Evolutionary conservation across 1,140 invertebrate species (phyloP), one percentile per base, ranked within the genome.

Genomic region (Laupala kohalensis): DNA sequence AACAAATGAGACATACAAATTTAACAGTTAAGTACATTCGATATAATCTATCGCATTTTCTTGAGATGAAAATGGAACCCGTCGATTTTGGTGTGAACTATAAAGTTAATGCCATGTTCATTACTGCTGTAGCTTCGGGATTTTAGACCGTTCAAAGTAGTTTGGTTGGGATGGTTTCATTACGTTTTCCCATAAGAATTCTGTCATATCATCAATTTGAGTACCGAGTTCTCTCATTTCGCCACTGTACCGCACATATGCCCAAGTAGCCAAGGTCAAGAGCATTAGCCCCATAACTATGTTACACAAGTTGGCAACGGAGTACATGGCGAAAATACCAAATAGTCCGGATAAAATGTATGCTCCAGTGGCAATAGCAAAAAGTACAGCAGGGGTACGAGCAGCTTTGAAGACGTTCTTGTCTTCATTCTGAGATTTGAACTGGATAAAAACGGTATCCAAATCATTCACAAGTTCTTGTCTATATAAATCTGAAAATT

Each of bases 361-460:
- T 82, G 89, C 91, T 66, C 90, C 83, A 68, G 95, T 86, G 72
- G 94, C 91, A 73, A 96, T 83, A n/a, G 89, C 89, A 78, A 96
- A 94, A 78, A 96, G 90, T 19, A 96, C 95, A 9, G 94, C 95
- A 5, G 95, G 95, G 24, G 96, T 98, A 75, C 94, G 86, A 6
- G 93, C 94, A 70, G 95, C 93, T 82, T 96, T 97, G 81, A 98
- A 98, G 73, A 98, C 94, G 81, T 98, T 98, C 86, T 98, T 98
- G 78, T 92, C 92, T 80, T 98, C 95, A 83, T 98, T 98, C 83
- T 97, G 93, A 62, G 90, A 87, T 77, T 88, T 88, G 79, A 94
- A 98, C 78, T 93, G 93, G 24, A 82, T 78, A 80, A 89, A 97
- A 67, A 90, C 82, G 63, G 95, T 92, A 72, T 95, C 91, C 67